Evolutionary conservation across 2,797 vertebrate genomes (phyloP), one percentile per base, ranked within the genome.

Genomic region (Channa striata): DNA sequence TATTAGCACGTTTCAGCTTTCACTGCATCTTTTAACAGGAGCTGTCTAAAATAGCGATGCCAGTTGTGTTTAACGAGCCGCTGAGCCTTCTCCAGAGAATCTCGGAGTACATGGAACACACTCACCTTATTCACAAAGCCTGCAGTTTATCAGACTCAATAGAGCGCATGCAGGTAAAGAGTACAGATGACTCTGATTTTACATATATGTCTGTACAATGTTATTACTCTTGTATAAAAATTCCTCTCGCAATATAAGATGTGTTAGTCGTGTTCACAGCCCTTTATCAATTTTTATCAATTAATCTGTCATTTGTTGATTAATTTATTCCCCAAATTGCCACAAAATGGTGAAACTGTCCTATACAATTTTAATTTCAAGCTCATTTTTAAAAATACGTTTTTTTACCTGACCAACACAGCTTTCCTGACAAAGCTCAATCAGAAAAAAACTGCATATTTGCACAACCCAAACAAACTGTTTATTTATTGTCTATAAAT

Each of bases 21-120:
- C 25, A 30, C 2, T 30, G 4, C 6, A 1, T n/a, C 19, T 42
- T 16, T 19, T 19, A 12, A 44, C 79, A 99, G 98, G 98, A 99
- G 75, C 92, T 99, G 77, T 99, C 98, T 53, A 99, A 98, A 92
- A 99, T 99, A 84, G 97, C 97, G 0, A 99, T 99, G 98, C 98
- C 98, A 0, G 95, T 99, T 19, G 95, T 94, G 81, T 98, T 99
- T 90, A 99, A 99, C 0, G 98, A 99, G 91, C 98, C 98, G 0
- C 87, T 99, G 90, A 99, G 98, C 81, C 98, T 99, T 78, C 95
- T 99, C 61, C 98, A 99, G 71, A 94, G 98, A 74, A 94, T 99
- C 86, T 96, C 97, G 0, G 98, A 99, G 92, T 99, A 99, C 83
- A 99, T 99, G 98, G 98, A 99, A 78, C 97, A 99, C 23, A 95